Conservation (phyloP, 2,888 invertebrate genomes). For the Rhagonycha lutea region DNA sequence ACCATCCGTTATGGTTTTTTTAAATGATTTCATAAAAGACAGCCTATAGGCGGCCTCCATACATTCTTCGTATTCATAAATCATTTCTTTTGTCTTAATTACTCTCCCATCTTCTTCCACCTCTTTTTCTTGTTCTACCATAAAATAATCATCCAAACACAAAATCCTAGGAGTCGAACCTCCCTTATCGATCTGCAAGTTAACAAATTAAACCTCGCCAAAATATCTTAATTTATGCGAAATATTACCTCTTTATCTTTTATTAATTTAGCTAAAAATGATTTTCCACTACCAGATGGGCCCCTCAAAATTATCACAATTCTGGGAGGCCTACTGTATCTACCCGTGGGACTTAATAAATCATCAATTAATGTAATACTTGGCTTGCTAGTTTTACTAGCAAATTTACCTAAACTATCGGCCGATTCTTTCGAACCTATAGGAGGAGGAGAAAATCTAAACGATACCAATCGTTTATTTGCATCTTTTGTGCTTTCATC, state of each 20-base stretch:
- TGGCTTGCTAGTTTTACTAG: slow-evolving; percentile 2
- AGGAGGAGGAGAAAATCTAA: slow-evolving; percentile 1
- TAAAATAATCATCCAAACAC: slow-evolving; percentile 94
- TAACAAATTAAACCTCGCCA: slow-evolving; percentile 3
- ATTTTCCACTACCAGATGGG: slow-evolving; percentile 94
- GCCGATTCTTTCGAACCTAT: background rate
- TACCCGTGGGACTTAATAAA: slow-evolving; percentile 77
- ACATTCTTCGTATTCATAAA: slow-evolving; percentile 86
- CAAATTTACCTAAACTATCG: background rate
- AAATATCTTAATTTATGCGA: background rate
- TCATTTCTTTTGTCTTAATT: slow-evolving; percentile 71
- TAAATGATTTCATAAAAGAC: slow-evolving; percentile 86
- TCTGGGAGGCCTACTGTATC: slow-evolving; percentile 75
- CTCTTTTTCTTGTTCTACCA: slow-evolving; percentile 81
- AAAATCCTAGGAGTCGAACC: slow-evolving; percentile 90
- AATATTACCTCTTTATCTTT: slow-evolving; percentile 71
- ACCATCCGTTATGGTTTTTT: slow-evolving; percentile 86
- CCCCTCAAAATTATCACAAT: slow-evolving; percentile 91
- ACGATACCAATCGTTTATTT: background rate
- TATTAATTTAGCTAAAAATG: slow-evolving; percentile 85
- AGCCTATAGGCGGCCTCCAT: slow-evolving; percentile 82
- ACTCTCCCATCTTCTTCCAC: slow-evolving; percentile 73
- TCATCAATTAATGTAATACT: slow-evolving; percentile 76
- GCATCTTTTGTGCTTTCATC: background rate
- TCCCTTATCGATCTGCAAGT: slow-evolving; percentile 70